phyloP scores from a whole-genome alignment of 2,797 vertebrate species.

The Acestrorhynchus altus region DNA sequence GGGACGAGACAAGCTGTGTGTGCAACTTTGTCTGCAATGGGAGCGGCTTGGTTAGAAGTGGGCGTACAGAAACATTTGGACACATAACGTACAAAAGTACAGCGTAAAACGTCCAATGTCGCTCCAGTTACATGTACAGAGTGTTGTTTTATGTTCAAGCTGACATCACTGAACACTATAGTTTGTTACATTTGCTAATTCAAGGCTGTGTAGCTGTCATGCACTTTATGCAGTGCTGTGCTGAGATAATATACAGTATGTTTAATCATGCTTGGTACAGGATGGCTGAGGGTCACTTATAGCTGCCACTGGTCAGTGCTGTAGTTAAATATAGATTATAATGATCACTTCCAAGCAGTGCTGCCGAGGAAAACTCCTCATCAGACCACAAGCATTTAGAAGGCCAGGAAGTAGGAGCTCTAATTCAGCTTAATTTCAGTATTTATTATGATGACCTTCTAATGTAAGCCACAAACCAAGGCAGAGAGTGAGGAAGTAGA shows the following conservation, averaged over 20 bases:
- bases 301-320: slow-evolving; percentile 2
- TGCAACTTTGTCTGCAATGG: no score
- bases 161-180: no score
- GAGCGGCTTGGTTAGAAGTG: no score
- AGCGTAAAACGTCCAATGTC: no score
- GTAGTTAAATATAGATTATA: slow-evolving; percentile 26
- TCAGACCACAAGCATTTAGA: not conserved
- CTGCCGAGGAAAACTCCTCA: not conserved
- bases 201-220: not conserved
- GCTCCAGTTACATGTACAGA: no score
- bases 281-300: not conserved
- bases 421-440: slow-evolving; percentile 5
- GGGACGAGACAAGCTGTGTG: no score
- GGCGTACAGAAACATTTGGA: no score
- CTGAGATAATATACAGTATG: not conserved
- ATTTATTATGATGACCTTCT: not conserved
- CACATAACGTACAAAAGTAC: no score
- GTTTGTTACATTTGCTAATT: not conserved
- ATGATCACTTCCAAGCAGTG: slow-evolving; percentile 18
- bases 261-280: not conserved
- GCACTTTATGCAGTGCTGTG: not conserved
- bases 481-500: not conserved
- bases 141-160: no score
- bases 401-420: not conserved
- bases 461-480: not conserved